Conservation (phyloP, 1,140 invertebrate genomes). For the Ylistrum balloti region DNA sequence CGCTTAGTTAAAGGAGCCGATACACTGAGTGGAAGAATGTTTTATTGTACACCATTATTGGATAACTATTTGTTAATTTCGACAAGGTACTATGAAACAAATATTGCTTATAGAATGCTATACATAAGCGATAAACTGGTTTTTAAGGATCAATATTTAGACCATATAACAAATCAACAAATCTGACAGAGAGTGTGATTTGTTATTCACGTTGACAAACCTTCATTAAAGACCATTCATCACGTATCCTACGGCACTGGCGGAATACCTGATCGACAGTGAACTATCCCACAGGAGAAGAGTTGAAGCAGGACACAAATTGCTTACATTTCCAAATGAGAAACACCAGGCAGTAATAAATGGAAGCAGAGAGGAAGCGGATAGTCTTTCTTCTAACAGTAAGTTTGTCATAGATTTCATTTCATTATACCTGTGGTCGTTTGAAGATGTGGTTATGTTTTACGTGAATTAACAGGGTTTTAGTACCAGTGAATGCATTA, state of each 20-base stretch:
- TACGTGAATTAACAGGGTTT: no score
- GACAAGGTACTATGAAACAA: constrained; percentile 16
- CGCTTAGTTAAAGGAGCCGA: constrained; percentile 31
- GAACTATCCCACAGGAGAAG: neutral
- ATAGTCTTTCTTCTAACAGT: neutral
- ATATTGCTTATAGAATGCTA: neutral
- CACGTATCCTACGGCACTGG: neutral
- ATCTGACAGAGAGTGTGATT: constrained; percentile 17
- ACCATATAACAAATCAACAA: constrained; percentile 5
- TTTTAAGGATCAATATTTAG: constrained; percentile 36
- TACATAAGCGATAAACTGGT: constrained; percentile 22
- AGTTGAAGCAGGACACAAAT: neutral
- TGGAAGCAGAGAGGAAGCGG: neutral
- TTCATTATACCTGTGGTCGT: no score
- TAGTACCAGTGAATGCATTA: no score
- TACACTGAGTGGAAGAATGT: constrained; percentile 5
- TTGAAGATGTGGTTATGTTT: no score
- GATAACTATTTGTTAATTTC: constrained; percentile 10
- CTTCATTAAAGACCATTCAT: constrained; percentile 16
- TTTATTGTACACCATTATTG: constrained; percentile 16
- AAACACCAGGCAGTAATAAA: neutral
- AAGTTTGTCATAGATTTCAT: no score
- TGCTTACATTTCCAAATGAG: neutral
- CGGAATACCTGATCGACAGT: neutral
- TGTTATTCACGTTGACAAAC: neutral